phyloP scores from a whole-genome alignment of 1,140 invertebrate species.

The Apis laboriosa region DNA sequence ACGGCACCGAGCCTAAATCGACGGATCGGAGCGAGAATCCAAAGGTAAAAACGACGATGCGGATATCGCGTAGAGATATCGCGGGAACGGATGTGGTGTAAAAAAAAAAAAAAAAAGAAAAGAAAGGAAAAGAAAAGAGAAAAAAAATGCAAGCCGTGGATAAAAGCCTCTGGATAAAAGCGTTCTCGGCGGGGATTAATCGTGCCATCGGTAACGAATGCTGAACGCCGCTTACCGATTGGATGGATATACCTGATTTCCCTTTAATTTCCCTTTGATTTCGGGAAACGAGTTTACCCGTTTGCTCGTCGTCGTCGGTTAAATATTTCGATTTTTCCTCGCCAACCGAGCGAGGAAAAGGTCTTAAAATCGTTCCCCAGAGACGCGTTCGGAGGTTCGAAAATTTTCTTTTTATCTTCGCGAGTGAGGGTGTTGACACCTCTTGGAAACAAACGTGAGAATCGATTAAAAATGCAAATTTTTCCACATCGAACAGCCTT shows the following conservation, averaged over 20 bases:
- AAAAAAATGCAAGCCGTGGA: not conserved
- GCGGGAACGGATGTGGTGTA: not conserved
- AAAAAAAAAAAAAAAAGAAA: not conserved
- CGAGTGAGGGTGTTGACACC: too few species aligned
- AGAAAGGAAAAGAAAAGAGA: not conserved
- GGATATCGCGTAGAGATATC: too few species aligned
- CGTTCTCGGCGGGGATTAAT: not conserved
- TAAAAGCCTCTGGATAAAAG: not conserved
- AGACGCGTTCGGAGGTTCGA: not conserved
- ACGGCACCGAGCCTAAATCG: slow-evolving; percentile 28
- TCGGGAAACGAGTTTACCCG: slow-evolving; percentile 11
- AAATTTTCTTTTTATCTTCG: too few species aligned
- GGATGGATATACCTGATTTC: slow-evolving; percentile 2
- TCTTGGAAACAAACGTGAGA: too few species aligned
- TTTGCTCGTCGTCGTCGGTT: slow-evolving; percentile 10
- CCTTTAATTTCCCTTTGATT: slow-evolving; percentile 10
- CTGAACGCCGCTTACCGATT: not conserved
- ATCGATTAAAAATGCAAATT: too few species aligned
- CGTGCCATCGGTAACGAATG: not conserved
- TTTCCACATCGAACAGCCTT: too few species aligned
- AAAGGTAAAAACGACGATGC: too few species aligned
- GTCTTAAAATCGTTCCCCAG: not conserved
- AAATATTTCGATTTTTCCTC: slow-evolving; percentile 1
- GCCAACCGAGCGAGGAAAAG: not conserved
- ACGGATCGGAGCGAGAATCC: not conserved